Conservation (phyloP, 2,888 invertebrate species). For the Liodrosophila aerea region DNA sequence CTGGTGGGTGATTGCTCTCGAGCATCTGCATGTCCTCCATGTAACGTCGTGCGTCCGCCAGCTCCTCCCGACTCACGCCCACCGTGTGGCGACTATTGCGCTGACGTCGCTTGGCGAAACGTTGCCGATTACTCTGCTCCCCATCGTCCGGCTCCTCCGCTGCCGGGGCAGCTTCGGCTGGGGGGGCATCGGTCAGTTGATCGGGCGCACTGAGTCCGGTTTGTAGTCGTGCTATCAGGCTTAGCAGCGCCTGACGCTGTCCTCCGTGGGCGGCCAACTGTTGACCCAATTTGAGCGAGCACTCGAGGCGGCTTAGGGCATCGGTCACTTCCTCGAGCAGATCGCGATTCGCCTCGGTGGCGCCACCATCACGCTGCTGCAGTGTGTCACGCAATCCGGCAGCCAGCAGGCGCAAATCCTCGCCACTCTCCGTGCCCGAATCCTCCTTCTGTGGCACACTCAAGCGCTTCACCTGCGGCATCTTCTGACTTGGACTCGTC, state of each 20-base stretch:
- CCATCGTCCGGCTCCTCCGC: constrained; percentile 33
- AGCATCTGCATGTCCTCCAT: constrained; percentile 86
- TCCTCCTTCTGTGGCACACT: constrained; percentile 84
- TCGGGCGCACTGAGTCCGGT: constrained; percentile 83
- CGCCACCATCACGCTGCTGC: constrained; percentile 83
- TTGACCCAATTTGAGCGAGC: constrained; percentile 86
- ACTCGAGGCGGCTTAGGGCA: constrained; percentile 89
- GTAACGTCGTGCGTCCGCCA: constrained; percentile 89
- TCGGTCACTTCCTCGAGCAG: constrained; percentile 88
- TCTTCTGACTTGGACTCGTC: constrained; percentile 30
- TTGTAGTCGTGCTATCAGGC: constrained; percentile 88
- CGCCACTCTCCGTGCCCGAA: constrained; percentile 88
- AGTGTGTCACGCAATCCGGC: constrained; percentile 84
- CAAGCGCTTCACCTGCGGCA: constrained; percentile 63
- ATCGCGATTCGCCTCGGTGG: constrained; percentile 85
- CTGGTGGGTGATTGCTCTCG: too few species aligned
- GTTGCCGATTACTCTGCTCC: constrained; percentile 81
- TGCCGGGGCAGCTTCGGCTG: neutral
- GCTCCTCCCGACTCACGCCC: constrained; percentile 91
- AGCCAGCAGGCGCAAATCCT: constrained; percentile 85
- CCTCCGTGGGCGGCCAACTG: constrained; percentile 83
- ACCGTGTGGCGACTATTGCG: constrained; percentile 90
- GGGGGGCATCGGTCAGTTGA: constrained; percentile 55
- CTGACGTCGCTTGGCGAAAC: constrained; percentile 84
- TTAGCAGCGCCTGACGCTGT: constrained; percentile 85